A percentile compares a stretch with the other conserved stretches of the same genome.
Evolutionary conservation across 2,797 vertebrate species (phyloP).

Genomic region (Neoniphon sammara): DNA sequence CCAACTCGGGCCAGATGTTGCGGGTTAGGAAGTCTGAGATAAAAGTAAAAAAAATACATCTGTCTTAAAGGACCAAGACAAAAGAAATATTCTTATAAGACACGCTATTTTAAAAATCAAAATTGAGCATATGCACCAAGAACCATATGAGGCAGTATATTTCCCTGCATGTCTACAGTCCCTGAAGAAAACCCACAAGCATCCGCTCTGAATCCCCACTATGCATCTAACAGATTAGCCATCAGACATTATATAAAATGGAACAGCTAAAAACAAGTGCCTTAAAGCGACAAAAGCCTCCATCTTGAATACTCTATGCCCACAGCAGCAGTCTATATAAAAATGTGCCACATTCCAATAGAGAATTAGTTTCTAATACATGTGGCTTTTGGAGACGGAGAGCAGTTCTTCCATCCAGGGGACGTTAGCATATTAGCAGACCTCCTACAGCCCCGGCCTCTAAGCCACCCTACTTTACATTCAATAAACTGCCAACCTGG

Average conservation of each 20-base stretch:
- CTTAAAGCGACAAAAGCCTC: conserved; percentile 57
- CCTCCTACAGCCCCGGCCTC: conserved; percentile 57
- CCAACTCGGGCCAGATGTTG: conserved; percentile 8
- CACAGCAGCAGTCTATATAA: conserved; percentile 42
- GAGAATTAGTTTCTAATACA: conserved; percentile 62
- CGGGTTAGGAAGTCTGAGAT: neutral
- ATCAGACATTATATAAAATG: conserved; percentile 52
- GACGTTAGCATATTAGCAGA: conserved; percentile 63
- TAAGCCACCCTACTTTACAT: conserved; percentile 73
- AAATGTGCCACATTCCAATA: conserved; percentile 50
- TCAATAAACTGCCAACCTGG: conserved; percentile 70
- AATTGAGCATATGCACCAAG: conserved; percentile 1
- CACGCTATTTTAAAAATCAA: conserved; percentile 15
- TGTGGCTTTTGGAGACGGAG: conserved; percentile 47
- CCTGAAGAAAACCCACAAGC: conserved; percentile 46
- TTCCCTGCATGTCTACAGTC: conserved; percentile 17
- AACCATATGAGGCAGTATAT: conserved; percentile 27
- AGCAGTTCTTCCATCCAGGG: conserved; percentile 48
- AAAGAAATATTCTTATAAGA: neutral
- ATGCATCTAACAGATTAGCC: conserved; percentile 51
- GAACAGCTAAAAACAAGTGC: conserved; percentile 55
- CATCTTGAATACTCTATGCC: conserved; percentile 36
- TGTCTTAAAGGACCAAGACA: neutral
- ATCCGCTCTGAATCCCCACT: conserved; percentile 41
- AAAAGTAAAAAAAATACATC: conserved; percentile 16